Base-by-base conservation (phyloP, 2,797 vertebrate genomes). In the Ptychadena robeensis region DNA sequence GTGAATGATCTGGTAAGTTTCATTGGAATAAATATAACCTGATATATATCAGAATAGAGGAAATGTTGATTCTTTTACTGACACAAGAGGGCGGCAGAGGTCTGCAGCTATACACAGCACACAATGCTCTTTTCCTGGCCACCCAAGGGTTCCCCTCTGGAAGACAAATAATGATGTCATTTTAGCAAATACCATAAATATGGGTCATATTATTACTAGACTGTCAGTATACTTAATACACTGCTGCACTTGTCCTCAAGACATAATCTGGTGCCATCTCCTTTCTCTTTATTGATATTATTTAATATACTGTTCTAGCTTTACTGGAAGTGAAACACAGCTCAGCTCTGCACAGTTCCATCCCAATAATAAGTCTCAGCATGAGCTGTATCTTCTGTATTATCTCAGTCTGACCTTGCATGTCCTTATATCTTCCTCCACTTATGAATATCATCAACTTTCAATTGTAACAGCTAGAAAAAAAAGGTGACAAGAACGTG, bases 391-490 rank as follows among this genome's bases (percentile, higher is more conserved):
- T 83, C 44, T 9, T 73, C 63, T 15, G 57, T 83, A 53, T 44
- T 38, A 53, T 72, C 69, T 61, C 40, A 61, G 25, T n/a, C 37
- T 79, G 76, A 83, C 82, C 82, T 83, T 83, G 69, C 69, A 59
- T 61, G 70, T 83, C 82, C 82, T 83, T 53, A 38, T 83, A 63
- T 34, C 82, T 83, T 59, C 61, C 40, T 68, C 72, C 38, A 65
- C 28, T 79, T 73, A 83, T 83, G 76, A 83, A 83, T 79, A 79
- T 67, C 82, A 83, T 79, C 82, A 73, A 18, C 67, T 57, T 65
- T 73, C 74, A 72, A 34, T 66, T 68, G 70, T 73, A 68, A 34
- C 40, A 67, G 40, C 57, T n/a, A 67, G 63, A 65, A 69, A 61
- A 71, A 65, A 73, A 65, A 83, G 32, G 37, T 79, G 69, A 61